phyloP scores from a whole-genome alignment of 2,113 vertebrate genomes.

The Alexandromys fortis region DNA sequence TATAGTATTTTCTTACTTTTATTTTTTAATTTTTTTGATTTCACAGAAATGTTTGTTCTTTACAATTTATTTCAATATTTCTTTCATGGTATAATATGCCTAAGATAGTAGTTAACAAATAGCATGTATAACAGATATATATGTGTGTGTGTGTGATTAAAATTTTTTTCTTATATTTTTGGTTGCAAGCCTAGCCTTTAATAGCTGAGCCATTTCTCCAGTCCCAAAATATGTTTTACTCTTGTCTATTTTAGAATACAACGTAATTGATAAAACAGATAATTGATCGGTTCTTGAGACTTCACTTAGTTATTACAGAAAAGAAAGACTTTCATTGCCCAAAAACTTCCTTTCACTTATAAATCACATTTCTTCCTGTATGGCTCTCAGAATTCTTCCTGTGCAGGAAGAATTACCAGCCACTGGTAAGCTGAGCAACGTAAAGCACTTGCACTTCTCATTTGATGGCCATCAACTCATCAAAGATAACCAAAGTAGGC shows the following conservation, averaged over 20 bases:
- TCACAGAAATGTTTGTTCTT: too few species aligned
- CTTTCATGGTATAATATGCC: background rate
- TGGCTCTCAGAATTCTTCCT: background rate
- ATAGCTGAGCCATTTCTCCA: too few species aligned
- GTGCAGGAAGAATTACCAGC: background rate
- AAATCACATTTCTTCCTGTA: background rate
- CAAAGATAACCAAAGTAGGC: background rate
- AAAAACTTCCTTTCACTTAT: background rate
- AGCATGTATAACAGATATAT: background rate
- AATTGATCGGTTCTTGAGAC: background rate
- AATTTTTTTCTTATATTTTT: too few species aligned
- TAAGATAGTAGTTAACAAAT: background rate
- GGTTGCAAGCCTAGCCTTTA: too few species aligned
- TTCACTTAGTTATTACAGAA: constrained; percentile 33
- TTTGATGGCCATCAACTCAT: background rate
- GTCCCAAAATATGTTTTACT: background rate
- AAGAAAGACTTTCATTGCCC: background rate
- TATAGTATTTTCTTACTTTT: background rate
- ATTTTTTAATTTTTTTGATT: background rate
- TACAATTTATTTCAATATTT: background rate
- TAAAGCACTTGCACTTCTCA: background rate
- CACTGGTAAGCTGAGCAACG: background rate
- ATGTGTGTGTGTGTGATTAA: background rate
- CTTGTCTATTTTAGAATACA: background rate
- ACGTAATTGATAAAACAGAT: background rate